phyloP scores from a whole-genome alignment of 2,797 vertebrate genomes.

The Myotis pilosus region DNA sequence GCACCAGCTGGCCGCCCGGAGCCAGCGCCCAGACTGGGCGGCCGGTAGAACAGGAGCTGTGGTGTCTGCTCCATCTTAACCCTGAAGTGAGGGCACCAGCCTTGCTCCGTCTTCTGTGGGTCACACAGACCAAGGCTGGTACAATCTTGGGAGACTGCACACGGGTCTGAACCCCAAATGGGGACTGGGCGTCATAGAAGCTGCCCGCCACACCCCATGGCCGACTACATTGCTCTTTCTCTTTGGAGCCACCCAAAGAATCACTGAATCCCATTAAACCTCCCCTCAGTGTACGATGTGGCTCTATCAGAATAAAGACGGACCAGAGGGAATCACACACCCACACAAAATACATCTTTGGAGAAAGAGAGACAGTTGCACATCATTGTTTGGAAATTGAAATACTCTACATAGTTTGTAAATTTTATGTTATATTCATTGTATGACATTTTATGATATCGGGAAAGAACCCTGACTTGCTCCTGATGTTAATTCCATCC shows the following conservation, averaged over 20 bases:
- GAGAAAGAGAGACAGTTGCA: background rate
- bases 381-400: background rate
- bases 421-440: background rate
- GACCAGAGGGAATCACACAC: background rate
- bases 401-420: background rate
- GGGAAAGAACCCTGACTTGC: background rate
- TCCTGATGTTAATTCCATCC: background rate
- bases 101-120: background rate
- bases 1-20: background rate
- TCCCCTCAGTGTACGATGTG: background rate
- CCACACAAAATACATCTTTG: background rate
- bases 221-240: background rate
- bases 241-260: background rate
- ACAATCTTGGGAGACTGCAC: rapidly evolving
- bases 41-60: too few species aligned
- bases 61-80: background rate
- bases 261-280: background rate
- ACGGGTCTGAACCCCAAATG: background rate
- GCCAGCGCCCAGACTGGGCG: rapidly evolving
- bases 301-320: background rate
- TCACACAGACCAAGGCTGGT: background rate
- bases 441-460: background rate
- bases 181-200: background rate
- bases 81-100: background rate
- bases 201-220: background rate